Base-by-base conservation (phyloP, 2,797 vertebrate species). In the Sebastes ruberrimus region DNA sequence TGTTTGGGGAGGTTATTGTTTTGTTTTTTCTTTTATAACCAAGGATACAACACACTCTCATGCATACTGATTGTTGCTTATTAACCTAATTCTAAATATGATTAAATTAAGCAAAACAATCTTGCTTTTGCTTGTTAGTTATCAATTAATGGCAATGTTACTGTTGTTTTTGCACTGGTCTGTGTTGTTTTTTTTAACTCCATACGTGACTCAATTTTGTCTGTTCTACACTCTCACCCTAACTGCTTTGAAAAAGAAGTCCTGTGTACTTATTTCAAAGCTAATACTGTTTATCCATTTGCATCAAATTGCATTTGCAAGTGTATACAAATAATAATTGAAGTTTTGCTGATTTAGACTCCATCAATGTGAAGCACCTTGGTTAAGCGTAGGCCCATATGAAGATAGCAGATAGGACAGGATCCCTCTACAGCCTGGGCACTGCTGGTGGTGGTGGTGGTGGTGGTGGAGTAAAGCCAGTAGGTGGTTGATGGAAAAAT, bases 61-160 rank as follows among this genome's bases (percentile, higher is more conserved):
- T 30, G 71, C 64, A 81, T 83, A 65, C 77, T 71, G 70, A 76
- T 74, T 71, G 38, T 38, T 75, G 62, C 65, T 86, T 18, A 90
- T 88, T 83, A 85, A 78, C 69, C 59, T 62, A 28, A 76, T 87
- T 90, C 68, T 6, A 62, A 53, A 81, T 65, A 18, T 14, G 74
- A 78, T 80, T 23, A 23, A 65, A 52, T 82, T 49, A 74, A 83
- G 72, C 30, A 82, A 61, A 78, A 78, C 22, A 13, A 33, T 81
- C 16, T 76, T 69, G 22, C 27, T 74, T 49, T 75, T 82, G n/a
- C 28, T 83, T 74, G 64, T 79, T 76, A 75, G 72, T 74, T 74
- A 57, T 82, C 56, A 59, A 56, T 90, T 35, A 71, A 66, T 77
- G 53, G 6, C 22, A 61, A 5, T 32, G 49, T 73, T 82, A 16